Evolutionary conservation across 2,888 invertebrate species (phyloP).

Genomic region (Meiosimyza platycephala): DNA sequence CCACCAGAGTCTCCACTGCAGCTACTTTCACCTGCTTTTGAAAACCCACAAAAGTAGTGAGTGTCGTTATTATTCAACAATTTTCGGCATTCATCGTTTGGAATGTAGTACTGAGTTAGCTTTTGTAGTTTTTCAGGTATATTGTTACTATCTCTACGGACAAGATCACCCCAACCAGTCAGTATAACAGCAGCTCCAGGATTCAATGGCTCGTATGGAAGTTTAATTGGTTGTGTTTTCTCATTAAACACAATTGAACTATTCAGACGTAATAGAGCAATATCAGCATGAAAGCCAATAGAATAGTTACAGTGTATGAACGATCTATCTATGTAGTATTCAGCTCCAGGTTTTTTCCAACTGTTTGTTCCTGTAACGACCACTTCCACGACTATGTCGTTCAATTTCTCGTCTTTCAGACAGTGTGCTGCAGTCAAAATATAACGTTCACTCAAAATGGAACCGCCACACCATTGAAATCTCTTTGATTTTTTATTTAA

Average conservation of each 20-base stretch:
- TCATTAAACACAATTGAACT: conserved; percentile 69
- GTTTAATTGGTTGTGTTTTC: conserved; percentile 69
- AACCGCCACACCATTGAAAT: conserved; percentile 59
- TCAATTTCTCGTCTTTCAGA: conserved; percentile 46
- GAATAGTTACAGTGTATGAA: conserved; percentile 58
- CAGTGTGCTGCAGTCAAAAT: conserved; percentile 51
- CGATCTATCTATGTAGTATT: conserved; percentile 49
- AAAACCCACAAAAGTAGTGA: no score
- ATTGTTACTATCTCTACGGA: no score
- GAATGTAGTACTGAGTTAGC: conserved; percentile 51
- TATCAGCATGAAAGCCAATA: conserved; percentile 70
- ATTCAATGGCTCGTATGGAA: conserved; percentile 69
- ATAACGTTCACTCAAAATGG: conserved; percentile 1
- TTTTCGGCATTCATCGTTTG: no score
- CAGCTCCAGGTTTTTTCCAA: conserved; percentile 49
- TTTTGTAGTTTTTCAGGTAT: no score
- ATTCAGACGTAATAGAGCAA: conserved; percentile 74
- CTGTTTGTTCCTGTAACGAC: conserved; percentile 56
- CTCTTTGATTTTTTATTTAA: no score
- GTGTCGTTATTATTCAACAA: no score
- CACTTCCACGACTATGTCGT: conserved; percentile 43
- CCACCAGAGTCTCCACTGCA: no score
- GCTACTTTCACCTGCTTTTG: no score
- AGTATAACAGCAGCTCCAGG: no score
- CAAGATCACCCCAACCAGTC: no score